Conservation (phyloP, 2,113 vertebrate species). For the Larimichthys crocea region DNA sequence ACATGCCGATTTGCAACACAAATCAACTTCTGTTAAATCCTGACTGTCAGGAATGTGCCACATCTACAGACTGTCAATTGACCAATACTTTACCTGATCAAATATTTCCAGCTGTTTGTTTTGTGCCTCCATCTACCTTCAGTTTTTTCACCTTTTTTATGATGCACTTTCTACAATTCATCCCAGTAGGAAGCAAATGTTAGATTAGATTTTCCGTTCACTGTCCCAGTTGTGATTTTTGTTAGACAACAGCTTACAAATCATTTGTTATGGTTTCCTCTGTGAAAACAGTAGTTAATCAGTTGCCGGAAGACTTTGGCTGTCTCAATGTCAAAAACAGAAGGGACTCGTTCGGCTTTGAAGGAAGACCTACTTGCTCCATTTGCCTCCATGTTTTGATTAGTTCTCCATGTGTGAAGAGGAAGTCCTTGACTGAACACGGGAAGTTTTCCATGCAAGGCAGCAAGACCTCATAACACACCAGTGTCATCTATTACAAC, state of each 20-base stretch:
- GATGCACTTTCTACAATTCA: slow-evolving; percentile 55
- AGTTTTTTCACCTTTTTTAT: slow-evolving; percentile 24
- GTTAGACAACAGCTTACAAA: slow-evolving; percentile 68
- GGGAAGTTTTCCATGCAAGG: slow-evolving; percentile 51
- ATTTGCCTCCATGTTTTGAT: slow-evolving; percentile 73
- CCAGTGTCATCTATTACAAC: slow-evolving; percentile 48
- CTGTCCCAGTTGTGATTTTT: slow-evolving; percentile 57
- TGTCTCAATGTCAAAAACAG: slow-evolving; percentile 80
- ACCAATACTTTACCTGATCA: neutral
- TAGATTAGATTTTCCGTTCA: slow-evolving; percentile 65
- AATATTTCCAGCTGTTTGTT: neutral
- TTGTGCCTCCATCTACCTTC: slow-evolving; percentile 7
- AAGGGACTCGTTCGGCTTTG: slow-evolving; percentile 68
- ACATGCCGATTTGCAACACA: slow-evolving; percentile 6
- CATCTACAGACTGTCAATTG: slow-evolving; percentile 1
- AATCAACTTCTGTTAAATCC: neutral
- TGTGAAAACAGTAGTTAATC: slow-evolving; percentile 81
- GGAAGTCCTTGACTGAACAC: slow-evolving; percentile 60
- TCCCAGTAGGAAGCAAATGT: slow-evolving; percentile 60
- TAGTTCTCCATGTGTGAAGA: slow-evolving; percentile 78
- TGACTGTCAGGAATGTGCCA: neutral
- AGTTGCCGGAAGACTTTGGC: slow-evolving; percentile 69
- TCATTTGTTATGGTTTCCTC: slow-evolving; percentile 73
- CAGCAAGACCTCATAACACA: slow-evolving; percentile 40
- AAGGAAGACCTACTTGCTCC: slow-evolving; percentile 74